Conservation (phyloP, 2,797 vertebrate genomes). For the Glyptemys insculpta region DNA sequence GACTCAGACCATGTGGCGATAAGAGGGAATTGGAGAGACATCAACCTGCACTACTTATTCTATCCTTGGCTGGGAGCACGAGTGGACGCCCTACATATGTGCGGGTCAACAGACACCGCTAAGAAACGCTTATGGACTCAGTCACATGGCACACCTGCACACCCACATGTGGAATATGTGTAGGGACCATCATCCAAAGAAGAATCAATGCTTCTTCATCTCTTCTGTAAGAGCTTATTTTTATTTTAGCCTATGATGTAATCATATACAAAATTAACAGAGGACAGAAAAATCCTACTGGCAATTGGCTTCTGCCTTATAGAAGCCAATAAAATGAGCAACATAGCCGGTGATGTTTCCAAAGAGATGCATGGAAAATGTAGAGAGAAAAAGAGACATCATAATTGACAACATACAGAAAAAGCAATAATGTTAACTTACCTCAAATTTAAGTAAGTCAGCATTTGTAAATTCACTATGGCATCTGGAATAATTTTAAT, state of each 20-base stretch:
- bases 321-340: background rate
- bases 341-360: background rate
- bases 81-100: background rate
- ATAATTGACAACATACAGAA: background rate
- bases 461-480: slow-evolving; percentile 90
- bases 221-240: background rate
- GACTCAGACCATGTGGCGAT: too few relatives aligned
- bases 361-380: background rate
- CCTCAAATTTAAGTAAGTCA: slow-evolving; percentile 95
- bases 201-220: background rate
- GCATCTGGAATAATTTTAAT: slow-evolving; percentile 93
- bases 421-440: slow-evolving; percentile 64
- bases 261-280: background rate
- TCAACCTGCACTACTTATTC: too few relatives aligned
- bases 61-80: too few relatives aligned
- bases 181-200: background rate
- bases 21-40: too few relatives aligned
- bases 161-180: background rate
- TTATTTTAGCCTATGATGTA: background rate
- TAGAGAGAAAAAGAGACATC: background rate
- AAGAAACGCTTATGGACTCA: background rate
- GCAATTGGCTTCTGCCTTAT: background rate
- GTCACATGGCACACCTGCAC: background rate
- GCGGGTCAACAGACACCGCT: background rate
- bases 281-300: background rate